Conservation (phyloP, 2,888 invertebrate species). For the Margaritifera margaritifera region DNA sequence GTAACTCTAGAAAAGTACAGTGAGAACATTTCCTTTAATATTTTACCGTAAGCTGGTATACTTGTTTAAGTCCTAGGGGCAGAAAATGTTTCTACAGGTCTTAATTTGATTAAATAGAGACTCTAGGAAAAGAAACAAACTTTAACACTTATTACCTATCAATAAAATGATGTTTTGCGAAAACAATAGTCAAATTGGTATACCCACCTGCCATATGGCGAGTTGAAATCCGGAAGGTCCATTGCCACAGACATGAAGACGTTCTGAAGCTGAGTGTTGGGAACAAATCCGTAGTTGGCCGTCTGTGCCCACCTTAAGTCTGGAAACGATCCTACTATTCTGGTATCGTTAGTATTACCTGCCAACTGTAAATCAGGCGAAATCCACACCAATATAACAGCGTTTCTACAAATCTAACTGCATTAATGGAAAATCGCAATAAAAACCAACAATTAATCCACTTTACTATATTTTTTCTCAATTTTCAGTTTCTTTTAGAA, state of each 20-base stretch:
- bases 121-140: too few species aligned
- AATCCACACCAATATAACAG: too few species aligned
- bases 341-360: not conserved
- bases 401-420: too few species aligned
- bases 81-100: not conserved
- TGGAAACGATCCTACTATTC: slow-evolving; percentile 33
- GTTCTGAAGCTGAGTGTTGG: slow-evolving; percentile 47
- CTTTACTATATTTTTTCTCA: too few species aligned
- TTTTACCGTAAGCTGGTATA: too few species aligned
- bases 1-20: too few species aligned
- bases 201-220: slow-evolving; percentile 48
- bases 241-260: slow-evolving; percentile 65
- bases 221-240: slow-evolving; percentile 58
- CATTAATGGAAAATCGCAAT: too few species aligned
- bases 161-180: too few species aligned
- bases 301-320: slow-evolving; percentile 60
- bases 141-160: too few species aligned
- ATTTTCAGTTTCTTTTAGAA: too few species aligned
- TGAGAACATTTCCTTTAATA: too few species aligned
- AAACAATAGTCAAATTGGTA: not conserved
- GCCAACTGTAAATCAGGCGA: not conserved
- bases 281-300: slow-evolving; percentile 53
- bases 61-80: not conserved
- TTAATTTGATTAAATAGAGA: not conserved
- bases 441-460: too few species aligned